Percentiles rank a stretch among this genome's conserved stretches.
Evolutionary conservation across 1,140 invertebrate species (phyloP).

Genomic region (Aethina tumida): DNA sequence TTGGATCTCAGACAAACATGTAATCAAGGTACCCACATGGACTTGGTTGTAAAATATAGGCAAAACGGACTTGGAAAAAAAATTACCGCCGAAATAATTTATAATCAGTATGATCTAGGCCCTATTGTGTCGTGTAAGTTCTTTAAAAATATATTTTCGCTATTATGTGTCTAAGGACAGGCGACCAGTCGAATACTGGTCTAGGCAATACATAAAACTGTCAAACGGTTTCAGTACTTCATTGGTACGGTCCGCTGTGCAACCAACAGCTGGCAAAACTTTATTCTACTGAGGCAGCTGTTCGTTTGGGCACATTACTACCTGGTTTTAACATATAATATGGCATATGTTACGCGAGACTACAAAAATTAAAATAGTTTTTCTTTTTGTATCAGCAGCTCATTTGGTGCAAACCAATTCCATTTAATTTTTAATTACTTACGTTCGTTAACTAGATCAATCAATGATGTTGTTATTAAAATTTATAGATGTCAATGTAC

Average conservation of each 20-base stretch:
- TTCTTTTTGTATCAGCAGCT: slow-evolving; percentile 2
- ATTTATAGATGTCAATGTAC: too few relatives aligned
- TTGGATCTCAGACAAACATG: too few relatives aligned
- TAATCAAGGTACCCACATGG: too few relatives aligned
- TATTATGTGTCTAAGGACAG: slow-evolving; percentile 26
- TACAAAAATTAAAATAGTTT: neutral
- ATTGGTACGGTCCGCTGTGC: slow-evolving; percentile 19
- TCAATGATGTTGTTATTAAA: too few relatives aligned
- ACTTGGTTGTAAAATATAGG: too few relatives aligned
- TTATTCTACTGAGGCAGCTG: slow-evolving; percentile 34
- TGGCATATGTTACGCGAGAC: slow-evolving; percentile 10
- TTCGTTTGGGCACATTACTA: slow-evolving; percentile 26
- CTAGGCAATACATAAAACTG: slow-evolving; percentile 1
- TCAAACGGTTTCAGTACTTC: slow-evolving; percentile 8
- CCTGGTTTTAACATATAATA: slow-evolving; percentile 18
- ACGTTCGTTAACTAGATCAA: too few relatives aligned
- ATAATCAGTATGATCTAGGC: slow-evolving; percentile 26
- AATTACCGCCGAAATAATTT: slow-evolving; percentile 25
- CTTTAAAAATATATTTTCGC: slow-evolving; percentile 26
- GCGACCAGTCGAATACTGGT: slow-evolving; percentile 12
- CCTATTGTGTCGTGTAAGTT: slow-evolving; percentile 22
- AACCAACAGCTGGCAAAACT: slow-evolving; percentile 33
- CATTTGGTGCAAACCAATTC: slow-evolving; percentile 1
- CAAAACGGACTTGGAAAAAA: too few relatives aligned
- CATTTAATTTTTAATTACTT: too few relatives aligned